Percentiles rank a stretch among this genome's conserved stretches.
These are phyloP conservation scores for Chionis minor DNA, from an alignment of 2,113 vertebrate genomes.

Conservation along the genomic window DNA sequence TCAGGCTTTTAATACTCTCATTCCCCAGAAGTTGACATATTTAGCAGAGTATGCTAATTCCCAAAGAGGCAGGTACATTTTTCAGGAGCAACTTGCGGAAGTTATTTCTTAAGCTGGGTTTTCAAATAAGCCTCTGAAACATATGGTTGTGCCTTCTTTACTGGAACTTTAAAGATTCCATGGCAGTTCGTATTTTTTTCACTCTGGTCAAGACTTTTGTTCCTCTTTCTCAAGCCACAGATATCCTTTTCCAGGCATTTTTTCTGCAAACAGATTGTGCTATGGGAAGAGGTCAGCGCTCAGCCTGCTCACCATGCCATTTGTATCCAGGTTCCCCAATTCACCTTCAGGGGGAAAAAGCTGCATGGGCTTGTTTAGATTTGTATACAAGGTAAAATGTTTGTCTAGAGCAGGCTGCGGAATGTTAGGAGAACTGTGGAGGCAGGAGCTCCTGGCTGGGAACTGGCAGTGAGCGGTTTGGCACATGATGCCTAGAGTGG, in stretches of 20 bases:
- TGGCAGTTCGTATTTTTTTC: neutral
- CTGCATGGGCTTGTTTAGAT: neutral
- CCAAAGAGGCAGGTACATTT: neutral
- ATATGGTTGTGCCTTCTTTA: neutral
- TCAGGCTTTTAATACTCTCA: neutral
- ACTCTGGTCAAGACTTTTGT: neutral
- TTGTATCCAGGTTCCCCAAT: neutral
- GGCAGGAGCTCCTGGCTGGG: neutral
- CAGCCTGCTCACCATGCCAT: neutral
- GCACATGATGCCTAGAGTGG: neutral
- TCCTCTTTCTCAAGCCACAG: neutral
- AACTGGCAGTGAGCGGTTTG: neutral
- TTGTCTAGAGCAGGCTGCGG: neutral
- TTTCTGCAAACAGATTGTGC: neutral
- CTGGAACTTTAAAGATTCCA: neutral
- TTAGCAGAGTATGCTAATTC: neutral
- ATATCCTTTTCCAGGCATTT: neutral
- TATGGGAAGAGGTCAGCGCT: neutral
- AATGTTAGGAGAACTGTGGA: accelerated
- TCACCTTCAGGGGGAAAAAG: neutral
- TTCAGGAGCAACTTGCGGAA: neutral
- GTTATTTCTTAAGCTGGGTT: accelerated
- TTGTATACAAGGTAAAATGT: neutral
- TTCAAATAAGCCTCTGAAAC: neutral
- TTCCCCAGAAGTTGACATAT: neutral